phyloP scores from a whole-genome alignment of 2,113 vertebrate species.

The Lichenostomus cassidix region DNA sequence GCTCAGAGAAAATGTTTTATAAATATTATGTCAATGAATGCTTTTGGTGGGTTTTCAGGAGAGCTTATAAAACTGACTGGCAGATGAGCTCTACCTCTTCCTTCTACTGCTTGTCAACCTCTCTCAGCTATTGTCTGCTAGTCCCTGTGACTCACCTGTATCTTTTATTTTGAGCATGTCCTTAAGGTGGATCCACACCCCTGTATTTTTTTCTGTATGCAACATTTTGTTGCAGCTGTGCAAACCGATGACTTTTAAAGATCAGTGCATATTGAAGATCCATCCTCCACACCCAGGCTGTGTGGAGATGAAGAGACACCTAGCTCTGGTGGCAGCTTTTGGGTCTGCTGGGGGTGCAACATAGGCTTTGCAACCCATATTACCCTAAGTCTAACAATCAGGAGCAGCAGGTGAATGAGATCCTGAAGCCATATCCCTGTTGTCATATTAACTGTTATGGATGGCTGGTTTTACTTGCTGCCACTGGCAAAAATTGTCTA shows the following conservation, averaged over 20 bases:
- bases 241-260: not conserved
- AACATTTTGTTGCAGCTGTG: not conserved
- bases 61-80: not conserved
- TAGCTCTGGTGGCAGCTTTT: not conserved
- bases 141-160: not conserved
- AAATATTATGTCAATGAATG: not conserved
- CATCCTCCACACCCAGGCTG: not conserved
- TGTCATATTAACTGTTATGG: not conserved
- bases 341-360: not conserved
- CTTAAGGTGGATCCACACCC: not conserved
- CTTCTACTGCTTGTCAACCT: not conserved
- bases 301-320: accelerated
- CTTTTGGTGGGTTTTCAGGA: not conserved
- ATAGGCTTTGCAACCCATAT: not conserved
- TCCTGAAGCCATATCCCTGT: not conserved
- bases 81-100: not conserved
- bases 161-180: not conserved
- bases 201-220: not conserved
- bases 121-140: not conserved
- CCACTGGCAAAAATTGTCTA: not conserved
- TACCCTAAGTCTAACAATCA: not conserved
- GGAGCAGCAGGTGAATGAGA: not conserved
- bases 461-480: not conserved
- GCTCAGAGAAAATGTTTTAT: not conserved
- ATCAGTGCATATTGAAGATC: not conserved